Evolutionary conservation across 2,797 vertebrate genomes (phyloP).

Genomic region (Dryobates pubescens): DNA sequence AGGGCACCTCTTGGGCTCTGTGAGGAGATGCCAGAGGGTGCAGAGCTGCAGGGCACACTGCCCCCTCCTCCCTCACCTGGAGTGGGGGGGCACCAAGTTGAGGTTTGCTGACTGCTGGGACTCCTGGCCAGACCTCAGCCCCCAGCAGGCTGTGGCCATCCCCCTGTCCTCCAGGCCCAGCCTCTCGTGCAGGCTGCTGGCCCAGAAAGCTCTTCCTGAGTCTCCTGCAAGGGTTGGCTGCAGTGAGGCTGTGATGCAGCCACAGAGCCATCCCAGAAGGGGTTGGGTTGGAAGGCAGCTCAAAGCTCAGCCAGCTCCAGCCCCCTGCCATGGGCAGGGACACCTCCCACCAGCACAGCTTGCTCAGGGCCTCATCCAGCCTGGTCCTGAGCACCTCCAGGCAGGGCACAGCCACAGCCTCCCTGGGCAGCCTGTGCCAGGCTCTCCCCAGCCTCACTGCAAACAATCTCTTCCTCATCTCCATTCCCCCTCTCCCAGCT

Average conservation of each 20-base stretch:
- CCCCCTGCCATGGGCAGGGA: too few relatives aligned
- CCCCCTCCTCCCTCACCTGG: background rate
- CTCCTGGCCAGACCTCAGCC: background rate
- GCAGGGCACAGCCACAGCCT: too few relatives aligned
- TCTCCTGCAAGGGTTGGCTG: background rate
- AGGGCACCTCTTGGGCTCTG: background rate
- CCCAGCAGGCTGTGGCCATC: accelerated
- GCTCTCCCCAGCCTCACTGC: too few relatives aligned
- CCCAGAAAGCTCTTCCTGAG: background rate
- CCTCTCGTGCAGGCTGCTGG: background rate
- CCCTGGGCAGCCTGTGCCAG: too few relatives aligned
- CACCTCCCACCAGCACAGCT: too few relatives aligned
- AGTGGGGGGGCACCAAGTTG: accelerated
- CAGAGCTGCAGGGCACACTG: background rate
- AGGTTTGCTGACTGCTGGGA: background rate
- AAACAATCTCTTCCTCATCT: too few relatives aligned
- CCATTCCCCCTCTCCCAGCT: too few relatives aligned
- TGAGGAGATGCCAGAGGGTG: background rate
- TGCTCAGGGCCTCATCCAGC: too few relatives aligned
- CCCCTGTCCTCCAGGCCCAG: background rate
- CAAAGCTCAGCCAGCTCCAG: too few relatives aligned
- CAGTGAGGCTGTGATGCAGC: background rate
- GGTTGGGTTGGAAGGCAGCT: too few relatives aligned
- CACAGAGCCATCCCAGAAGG: too few relatives aligned
- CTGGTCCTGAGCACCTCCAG: too few relatives aligned